Conservation (phyloP, 1,140 invertebrate genomes). For the Arctopsyche grandis region DNA sequence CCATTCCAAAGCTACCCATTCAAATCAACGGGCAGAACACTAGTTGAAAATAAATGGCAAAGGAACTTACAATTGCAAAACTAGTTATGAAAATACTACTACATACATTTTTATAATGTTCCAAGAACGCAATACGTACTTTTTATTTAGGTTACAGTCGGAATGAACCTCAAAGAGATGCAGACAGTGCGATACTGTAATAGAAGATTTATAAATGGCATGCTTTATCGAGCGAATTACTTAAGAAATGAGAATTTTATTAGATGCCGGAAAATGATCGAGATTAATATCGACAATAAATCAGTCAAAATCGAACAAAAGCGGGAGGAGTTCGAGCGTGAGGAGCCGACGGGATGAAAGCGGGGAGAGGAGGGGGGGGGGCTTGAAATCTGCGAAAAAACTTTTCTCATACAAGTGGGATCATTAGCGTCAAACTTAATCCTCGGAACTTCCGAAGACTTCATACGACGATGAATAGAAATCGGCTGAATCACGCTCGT, state of each 20-base stretch:
- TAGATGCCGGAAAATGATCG: constrained; percentile 5
- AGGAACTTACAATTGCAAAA: too few species aligned
- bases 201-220: too few species aligned
- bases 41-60: too few species aligned
- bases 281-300: constrained; percentile 26
- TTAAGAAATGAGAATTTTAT: not conserved
- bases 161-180: too few species aligned
- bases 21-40: too few species aligned
- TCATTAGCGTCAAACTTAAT: constrained; percentile 31
- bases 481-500: constrained; percentile 12
- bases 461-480: not conserved
- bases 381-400: not conserved
- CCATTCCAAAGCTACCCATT: too few species aligned
- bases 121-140: too few species aligned
- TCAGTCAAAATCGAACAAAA: constrained; percentile 22
- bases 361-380: not conserved
- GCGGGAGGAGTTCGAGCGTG: not conserved
- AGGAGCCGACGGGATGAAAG: not conserved
- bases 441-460: constrained; percentile 2
- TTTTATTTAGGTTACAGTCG: too few species aligned
- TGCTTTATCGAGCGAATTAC: too few species aligned
- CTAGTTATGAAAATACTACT: too few species aligned
- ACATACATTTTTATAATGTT: too few species aligned
- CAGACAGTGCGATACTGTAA: too few species aligned
- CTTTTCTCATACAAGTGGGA: constrained; percentile 20